Percentiles rank a stretch among this genome's conserved stretches.
These are phyloP conservation scores for Aphis gossypii DNA, from an alignment of 1,140 invertebrate genomes.

Conservation along the genomic window DNA sequence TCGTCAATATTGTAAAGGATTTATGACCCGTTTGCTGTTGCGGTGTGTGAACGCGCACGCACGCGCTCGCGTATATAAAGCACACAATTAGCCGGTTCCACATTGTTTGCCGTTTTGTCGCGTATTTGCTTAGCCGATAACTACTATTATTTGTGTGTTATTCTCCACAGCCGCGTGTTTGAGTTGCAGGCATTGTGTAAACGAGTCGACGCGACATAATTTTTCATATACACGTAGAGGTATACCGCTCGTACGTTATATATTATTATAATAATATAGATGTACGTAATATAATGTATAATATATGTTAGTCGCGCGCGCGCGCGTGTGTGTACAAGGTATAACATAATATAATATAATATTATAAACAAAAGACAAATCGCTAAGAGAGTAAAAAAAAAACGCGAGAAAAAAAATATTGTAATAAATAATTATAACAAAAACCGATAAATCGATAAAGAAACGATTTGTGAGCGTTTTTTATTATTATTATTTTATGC, in stretches of 20 bases:
- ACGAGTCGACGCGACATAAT: slow-evolving; percentile 33
- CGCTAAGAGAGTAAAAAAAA: neutral
- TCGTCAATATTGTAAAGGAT: slow-evolving; percentile 22
- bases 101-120: slow-evolving; percentile 23
- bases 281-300: neutral
- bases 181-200: slow-evolving; percentile 27
- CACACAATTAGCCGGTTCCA: slow-evolving; percentile 46
- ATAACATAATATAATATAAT: neutral
- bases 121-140: slow-evolving; percentile 56
- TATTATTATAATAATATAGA: neutral
- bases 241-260: neutral
- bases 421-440: neutral
- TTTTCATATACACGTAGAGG: neutral
- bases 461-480: slow-evolving; percentile 38
- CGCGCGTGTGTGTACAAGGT: neutral
- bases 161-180: neutral
- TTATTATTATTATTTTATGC: neutral
- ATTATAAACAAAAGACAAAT: slow-evolving; percentile 15
- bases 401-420: neutral
- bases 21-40: neutral
- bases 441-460: neutral
- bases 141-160: slow-evolving; percentile 46
- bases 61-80: neutral
- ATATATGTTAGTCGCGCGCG: neutral
- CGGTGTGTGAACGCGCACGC: too few species aligned